Conservation (phyloP, 2,888 invertebrate species). For the Sphaeridia pumilis region DNA sequence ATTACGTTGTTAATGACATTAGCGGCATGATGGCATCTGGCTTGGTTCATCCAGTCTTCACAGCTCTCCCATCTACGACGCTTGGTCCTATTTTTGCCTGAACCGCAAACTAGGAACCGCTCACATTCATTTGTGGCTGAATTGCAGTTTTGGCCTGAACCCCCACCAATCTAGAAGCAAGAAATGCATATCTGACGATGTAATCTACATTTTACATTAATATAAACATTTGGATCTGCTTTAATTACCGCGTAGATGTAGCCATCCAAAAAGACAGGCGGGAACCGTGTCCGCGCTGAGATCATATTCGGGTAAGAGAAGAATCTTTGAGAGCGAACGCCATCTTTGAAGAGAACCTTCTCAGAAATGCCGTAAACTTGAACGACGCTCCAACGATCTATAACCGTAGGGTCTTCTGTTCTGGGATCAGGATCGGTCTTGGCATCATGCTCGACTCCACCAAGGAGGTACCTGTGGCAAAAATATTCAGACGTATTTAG, state of each 20-base stretch:
- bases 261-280: constrained; percentile 1
- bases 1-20: constrained; percentile 4
- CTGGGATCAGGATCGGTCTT: too few species aligned
- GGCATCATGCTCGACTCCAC: too few species aligned
- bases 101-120: background rate
- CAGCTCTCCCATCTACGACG: too few species aligned
- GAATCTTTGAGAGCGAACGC: background rate
- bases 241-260: constrained; percentile 8
- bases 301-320: background rate
- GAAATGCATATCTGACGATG: background rate
- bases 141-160: constrained; percentile 1
- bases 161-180: constrained; percentile 6
- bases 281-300: constrained; percentile 1
- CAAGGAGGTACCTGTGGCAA: background rate
- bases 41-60: too few species aligned
- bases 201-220: background rate
- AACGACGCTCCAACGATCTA: constrained; percentile 1
- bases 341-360: background rate
- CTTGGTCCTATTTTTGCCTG: background rate
- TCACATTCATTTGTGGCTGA: constrained; percentile 9
- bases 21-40: too few species aligned
- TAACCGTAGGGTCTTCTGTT: too few species aligned
- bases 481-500: background rate
- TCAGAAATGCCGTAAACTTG: background rate
- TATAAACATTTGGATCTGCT: background rate